Conservation (phyloP, 1,140 invertebrate species). For the Drosophila leontia region DNA sequence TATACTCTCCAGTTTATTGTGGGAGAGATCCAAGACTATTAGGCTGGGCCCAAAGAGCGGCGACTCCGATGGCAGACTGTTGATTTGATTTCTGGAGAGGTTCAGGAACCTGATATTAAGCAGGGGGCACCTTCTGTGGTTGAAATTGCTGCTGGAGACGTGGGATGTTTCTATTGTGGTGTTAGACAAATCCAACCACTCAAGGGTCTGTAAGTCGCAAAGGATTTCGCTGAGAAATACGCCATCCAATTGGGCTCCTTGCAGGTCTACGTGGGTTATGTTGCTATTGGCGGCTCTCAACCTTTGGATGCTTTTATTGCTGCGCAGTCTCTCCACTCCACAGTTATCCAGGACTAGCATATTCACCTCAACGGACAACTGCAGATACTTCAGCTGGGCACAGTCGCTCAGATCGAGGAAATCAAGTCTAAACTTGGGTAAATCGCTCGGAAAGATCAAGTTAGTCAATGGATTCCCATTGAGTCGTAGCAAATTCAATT, state of each 20-base stretch:
- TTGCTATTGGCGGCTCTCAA: background rate
- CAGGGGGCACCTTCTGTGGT: background rate
- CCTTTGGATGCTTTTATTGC: background rate
- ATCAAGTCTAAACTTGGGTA: background rate
- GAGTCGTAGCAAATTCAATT: background rate
- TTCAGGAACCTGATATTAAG: background rate
- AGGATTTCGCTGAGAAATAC: background rate
- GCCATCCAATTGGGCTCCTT: background rate
- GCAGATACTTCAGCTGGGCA: background rate
- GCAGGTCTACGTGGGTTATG: background rate
- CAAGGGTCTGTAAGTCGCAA: background rate
- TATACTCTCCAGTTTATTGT: background rate
- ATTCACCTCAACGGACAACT: background rate
- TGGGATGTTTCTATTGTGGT: background rate
- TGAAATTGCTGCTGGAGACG: background rate
- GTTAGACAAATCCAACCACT: conserved; percentile 1
- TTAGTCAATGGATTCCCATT: background rate
- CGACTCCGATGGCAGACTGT: background rate
- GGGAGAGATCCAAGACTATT: background rate
- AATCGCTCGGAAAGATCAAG: background rate
- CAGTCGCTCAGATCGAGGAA: background rate
- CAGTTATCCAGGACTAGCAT: background rate
- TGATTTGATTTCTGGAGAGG: background rate
- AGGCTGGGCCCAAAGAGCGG: background rate
- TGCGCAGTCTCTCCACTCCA: background rate